Evolutionary conservation across 1,140 invertebrate genomes (phyloP), one percentile per base, ranked within the genome.

Genomic region (Hormaphis cornu): DNA sequence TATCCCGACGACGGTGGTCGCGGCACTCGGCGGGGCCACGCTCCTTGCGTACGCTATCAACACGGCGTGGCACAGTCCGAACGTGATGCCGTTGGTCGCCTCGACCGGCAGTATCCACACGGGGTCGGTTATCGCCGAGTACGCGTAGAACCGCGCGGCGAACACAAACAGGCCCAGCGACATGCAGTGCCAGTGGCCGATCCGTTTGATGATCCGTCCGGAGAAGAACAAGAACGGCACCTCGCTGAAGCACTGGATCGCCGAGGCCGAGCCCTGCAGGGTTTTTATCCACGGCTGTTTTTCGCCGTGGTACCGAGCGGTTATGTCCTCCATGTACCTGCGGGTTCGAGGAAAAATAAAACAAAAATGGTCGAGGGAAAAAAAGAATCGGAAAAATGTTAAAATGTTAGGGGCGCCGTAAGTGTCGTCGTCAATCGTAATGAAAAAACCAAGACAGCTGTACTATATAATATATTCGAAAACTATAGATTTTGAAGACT

Each of bases 1-100:
- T 20, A 94, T 78, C 66, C 90, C 90, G 79, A 90, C 88, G 46
- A 93, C 85, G n/a, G 92, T 95, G 1, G 89, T 88, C 76, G 90
- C 87, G 0, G 88, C 89, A 9, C 91, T 92, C 2, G 85, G 82
- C 10, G 91, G 90, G 8, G 91, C 86, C 1, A 93, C 84, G 72
- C 87, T 85, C 75, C 87, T 90, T 0, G 91, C 91, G 78, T 94
- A 95, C 0, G 89, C 89, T 10, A 91, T 86, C 86, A 95, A 92
- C 6, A 90, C 86, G 0, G 91, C 85, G 80, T 92, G 96, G 75
- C 91, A 90, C 70, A 96, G 81, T 14, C 93, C 92, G 76, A 90
- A 91, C 0, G 92, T 92, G 8, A 94, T 79, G 10, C 92, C 91
- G 79, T 95, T 91, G 7, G 91, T 79, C 61, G 93, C 76, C 78